These are phyloP conservation scores for Amphiprion clarkii DNA, from an alignment of 2,797 vertebrate species.

Conservation along the genomic window DNA sequence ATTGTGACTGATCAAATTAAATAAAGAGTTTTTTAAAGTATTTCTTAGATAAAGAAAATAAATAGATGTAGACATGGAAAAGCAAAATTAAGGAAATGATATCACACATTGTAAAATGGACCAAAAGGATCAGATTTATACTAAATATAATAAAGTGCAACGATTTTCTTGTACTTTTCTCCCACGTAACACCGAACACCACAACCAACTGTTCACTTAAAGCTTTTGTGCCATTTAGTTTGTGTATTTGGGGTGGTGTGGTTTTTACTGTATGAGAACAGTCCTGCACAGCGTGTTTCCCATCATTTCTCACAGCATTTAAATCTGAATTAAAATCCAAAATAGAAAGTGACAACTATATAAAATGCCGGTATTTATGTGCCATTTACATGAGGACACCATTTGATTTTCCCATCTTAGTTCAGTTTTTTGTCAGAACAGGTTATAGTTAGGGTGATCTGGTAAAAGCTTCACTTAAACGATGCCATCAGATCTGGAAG, in stretches of 20 bases:
- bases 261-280: constrained; percentile 17
- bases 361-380: too few relatives aligned
- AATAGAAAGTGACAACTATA: neutral
- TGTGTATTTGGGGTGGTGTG: constrained; percentile 24
- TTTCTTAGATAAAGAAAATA: too few relatives aligned
- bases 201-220: neutral
- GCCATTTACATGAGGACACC: too few relatives aligned
- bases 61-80: too few relatives aligned
- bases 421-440: neutral
- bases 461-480: neutral
- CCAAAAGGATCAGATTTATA: too few relatives aligned
- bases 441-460: too few relatives aligned
- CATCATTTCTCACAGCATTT: neutral
- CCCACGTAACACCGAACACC: neutral
- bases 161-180: too few relatives aligned
- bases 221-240: constrained; percentile 11
- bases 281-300: constrained; percentile 3
- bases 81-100: too few relatives aligned
- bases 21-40: too few relatives aligned
- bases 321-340: neutral
- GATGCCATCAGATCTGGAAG: neutral
- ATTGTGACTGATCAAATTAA: too few relatives aligned
- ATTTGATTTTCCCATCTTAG: neutral
- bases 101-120: too few relatives aligned
- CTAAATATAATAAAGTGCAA: too few relatives aligned